These are phyloP conservation scores for Cosmopolites sordidus DNA, from an alignment of 2,888 invertebrate species.

Conservation along the genomic window DNA sequence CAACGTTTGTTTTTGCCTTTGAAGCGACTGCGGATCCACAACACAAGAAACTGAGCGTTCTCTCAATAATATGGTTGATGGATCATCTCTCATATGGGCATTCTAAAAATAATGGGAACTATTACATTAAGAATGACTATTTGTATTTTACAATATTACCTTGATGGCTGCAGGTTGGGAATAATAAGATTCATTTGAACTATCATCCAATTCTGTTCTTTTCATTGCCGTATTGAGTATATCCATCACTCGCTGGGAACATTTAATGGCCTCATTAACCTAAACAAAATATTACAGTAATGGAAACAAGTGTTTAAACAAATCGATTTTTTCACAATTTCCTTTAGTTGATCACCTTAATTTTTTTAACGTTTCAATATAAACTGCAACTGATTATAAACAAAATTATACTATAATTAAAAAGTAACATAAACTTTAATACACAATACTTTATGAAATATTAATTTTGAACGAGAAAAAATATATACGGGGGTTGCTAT, in stretches of 20 bases:
- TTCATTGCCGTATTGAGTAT: slow-evolving; percentile 45
- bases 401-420: no score
- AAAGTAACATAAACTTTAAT: no score
- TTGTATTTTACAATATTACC: slow-evolving; percentile 6
- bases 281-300: slow-evolving; percentile 2
- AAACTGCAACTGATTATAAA: no score
- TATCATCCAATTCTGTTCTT: slow-evolving; percentile 40
- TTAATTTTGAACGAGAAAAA: no score
- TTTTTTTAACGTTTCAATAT: no score
- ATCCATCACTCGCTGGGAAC: slow-evolving; percentile 45
- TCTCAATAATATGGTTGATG: slow-evolving; percentile 25
- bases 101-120: slow-evolving; percentile 38
- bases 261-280: slow-evolving; percentile 41
- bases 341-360: no score
- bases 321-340: no score
- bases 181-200: slow-evolving; percentile 42
- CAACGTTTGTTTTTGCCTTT: slow-evolving; percentile 38
- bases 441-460: no score
- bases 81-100: slow-evolving; percentile 38
- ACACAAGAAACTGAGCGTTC: slow-evolving; percentile 43
- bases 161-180: slow-evolving; percentile 36
- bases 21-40: slow-evolving; percentile 38
- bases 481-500: no score
- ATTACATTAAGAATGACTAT: no score
- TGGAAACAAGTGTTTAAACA: no score